phyloP scores from a whole-genome alignment of 2,888 invertebrate species.

The Formica aserva region DNA sequence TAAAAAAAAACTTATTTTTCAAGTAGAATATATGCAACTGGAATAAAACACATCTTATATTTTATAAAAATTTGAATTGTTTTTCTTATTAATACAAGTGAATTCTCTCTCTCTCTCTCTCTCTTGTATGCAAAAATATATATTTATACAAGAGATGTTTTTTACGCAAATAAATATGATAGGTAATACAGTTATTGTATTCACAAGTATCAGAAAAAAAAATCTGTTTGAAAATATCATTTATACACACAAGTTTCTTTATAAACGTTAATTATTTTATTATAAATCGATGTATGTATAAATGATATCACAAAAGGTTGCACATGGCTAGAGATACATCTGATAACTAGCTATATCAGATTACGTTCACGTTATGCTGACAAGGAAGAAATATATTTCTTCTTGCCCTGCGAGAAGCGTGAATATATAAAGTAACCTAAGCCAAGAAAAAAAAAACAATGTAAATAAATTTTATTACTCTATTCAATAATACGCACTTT shows the following conservation, averaged over 20 bases:
- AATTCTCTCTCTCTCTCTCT: neutral
- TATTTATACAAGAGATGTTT: neutral
- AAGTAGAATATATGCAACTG: neutral
- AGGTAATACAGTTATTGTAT: neutral
- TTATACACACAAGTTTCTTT: neutral
- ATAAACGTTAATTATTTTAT: neutral
- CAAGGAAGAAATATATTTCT: neutral
- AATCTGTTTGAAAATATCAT: neutral
- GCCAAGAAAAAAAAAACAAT: neutral
- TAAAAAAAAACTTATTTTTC: neutral
- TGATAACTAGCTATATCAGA: neutral
- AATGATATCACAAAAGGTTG: neutral
- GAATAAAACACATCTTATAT: neutral
- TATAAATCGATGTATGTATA: neutral
- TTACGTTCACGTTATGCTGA: neutral
- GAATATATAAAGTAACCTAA: neutral
- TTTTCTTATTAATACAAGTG: neutral
- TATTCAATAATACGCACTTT: neutral
- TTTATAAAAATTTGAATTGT: neutral
- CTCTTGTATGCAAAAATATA: neutral
- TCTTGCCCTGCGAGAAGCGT: neutral
- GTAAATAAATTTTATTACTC: neutral
- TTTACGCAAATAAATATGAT: neutral
- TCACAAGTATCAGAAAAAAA: neutral
- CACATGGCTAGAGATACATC: neutral